phyloP scores from a whole-genome alignment of 2,888 invertebrate species.

The Lymantria dispar region DNA sequence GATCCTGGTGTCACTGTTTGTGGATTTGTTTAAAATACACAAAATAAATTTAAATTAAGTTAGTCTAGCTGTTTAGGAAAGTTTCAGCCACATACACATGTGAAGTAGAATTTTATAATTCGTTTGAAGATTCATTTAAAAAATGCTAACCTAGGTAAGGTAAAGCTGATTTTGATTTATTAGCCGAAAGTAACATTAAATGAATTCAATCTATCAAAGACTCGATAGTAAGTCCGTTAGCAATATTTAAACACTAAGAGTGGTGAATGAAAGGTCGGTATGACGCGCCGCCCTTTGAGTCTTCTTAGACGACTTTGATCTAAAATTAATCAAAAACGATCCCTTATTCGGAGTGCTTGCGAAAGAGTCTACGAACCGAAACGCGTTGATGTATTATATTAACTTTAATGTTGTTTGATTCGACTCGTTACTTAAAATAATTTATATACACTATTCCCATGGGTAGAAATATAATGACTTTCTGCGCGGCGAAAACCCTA shows the following conservation, averaged over 20 bases:
- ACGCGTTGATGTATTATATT: neutral
- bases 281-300: slow-evolving; percentile 17
- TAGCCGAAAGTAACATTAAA: neutral
- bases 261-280: slow-evolving; percentile 15
- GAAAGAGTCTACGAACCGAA: slow-evolving; percentile 9
- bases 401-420: slow-evolving; percentile 5
- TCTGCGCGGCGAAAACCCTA: too few species aligned
- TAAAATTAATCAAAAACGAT: slow-evolving; percentile 24
- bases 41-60: too few species aligned
- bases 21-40: too few species aligned
- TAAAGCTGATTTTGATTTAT: too few species aligned
- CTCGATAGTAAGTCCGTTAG: slow-evolving; percentile 1
- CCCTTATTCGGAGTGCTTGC: slow-evolving; percentile 17
- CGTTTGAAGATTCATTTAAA: too few species aligned
- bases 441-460: neutral
- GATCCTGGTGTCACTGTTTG: too few species aligned
- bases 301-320: slow-evolving; percentile 17
- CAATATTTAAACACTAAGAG: slow-evolving; percentile 6
- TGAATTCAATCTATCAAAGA: slow-evolving; percentile 4
- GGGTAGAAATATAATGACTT: too few species aligned
- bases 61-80: too few species aligned
- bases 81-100: too few species aligned
- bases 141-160: too few species aligned
- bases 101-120: too few species aligned
- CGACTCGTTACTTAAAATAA: too few species aligned